phyloP scores from a whole-genome alignment of 2,113 vertebrate species.

The Ptilonorhynchus violaceus region DNA sequence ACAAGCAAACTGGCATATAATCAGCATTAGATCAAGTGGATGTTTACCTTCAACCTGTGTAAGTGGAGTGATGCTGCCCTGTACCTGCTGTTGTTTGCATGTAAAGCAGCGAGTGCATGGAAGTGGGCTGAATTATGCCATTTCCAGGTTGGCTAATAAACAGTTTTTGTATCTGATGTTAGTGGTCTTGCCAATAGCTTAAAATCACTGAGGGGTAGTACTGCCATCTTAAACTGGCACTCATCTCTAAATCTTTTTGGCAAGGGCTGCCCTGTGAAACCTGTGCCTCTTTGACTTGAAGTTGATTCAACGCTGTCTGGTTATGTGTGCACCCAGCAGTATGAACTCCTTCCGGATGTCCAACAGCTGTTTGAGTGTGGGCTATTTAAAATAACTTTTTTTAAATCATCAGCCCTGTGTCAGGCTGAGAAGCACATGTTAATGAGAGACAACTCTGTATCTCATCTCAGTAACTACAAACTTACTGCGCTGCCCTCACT shows the following conservation, averaged over 20 bases:
- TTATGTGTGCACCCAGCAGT: not conserved
- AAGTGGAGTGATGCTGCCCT: not conserved
- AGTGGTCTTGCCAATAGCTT: not conserved
- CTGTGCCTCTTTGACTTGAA: not conserved
- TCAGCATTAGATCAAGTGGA: not conserved
- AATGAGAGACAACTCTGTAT: accelerated
- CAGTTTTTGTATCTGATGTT: not conserved
- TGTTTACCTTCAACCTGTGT: not conserved
- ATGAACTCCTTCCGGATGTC: not conserved
- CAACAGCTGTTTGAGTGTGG: not conserved
- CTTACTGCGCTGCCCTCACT: not conserved
- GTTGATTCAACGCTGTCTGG: accelerated
- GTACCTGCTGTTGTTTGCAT: not conserved
- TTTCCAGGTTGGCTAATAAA: conserved; percentile 36
- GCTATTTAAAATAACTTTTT: not conserved
- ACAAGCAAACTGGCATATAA: not conserved
- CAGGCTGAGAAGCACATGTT: accelerated
- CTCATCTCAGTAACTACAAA: not conserved
- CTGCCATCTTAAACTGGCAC: not conserved
- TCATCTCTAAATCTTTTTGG: not conserved
- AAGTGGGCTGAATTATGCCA: not conserved
- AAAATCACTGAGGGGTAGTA: not conserved
- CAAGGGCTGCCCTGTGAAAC: not conserved
- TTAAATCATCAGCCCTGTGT: not conserved
- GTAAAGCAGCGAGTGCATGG: not conserved